Percentiles rank a stretch among this genome's conserved stretches.
These are phyloP conservation scores for Cyrtonyx montezumae DNA, from an alignment of 2,113 vertebrate genomes.

Conservation along the genomic window DNA sequence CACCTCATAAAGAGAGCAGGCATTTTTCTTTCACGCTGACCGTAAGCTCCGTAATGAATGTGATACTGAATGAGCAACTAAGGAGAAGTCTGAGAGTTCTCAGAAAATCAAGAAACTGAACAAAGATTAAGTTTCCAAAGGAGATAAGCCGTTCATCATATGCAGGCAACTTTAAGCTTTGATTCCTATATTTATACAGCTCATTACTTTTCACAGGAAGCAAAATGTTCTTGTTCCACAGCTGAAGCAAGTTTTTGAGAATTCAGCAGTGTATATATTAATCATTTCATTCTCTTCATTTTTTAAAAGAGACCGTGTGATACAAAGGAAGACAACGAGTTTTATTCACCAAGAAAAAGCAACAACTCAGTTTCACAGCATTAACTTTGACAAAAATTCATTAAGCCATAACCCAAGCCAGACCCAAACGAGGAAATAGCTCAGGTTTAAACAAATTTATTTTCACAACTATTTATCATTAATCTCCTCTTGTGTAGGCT, in stretches of 20 bases:
- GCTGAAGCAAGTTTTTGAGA: constrained; percentile 54
- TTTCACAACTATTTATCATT: constrained; percentile 60
- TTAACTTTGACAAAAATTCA: constrained; percentile 75
- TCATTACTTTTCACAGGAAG: constrained; percentile 60
- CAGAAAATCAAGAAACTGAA: constrained; percentile 18
- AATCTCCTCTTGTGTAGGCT: constrained; percentile 23
- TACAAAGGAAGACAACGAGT: constrained; percentile 36
- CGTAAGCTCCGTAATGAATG: neutral
- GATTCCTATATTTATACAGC: constrained; percentile 65
- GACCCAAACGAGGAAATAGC: constrained; percentile 16
- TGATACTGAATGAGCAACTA: neutral
- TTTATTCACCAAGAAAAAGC: constrained; percentile 39
- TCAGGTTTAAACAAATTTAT: constrained; percentile 59
- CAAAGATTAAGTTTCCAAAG: constrained; percentile 48
- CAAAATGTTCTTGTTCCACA: constrained; percentile 57
- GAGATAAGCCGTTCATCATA: constrained; percentile 13
- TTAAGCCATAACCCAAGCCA: constrained; percentile 18
- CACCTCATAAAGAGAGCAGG: neutral
- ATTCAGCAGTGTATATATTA: constrained; percentile 57
- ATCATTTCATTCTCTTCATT: constrained; percentile 50
- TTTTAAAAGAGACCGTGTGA: constrained; percentile 54
- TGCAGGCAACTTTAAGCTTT: constrained; percentile 47
- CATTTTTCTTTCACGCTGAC: neutral
- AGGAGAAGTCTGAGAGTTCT: constrained; percentile 4
- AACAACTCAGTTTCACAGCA: constrained; percentile 51